These are phyloP conservation scores for Sipha flava DNA, from an alignment of 1,140 invertebrate genomes.

Conservation along the genomic window DNA sequence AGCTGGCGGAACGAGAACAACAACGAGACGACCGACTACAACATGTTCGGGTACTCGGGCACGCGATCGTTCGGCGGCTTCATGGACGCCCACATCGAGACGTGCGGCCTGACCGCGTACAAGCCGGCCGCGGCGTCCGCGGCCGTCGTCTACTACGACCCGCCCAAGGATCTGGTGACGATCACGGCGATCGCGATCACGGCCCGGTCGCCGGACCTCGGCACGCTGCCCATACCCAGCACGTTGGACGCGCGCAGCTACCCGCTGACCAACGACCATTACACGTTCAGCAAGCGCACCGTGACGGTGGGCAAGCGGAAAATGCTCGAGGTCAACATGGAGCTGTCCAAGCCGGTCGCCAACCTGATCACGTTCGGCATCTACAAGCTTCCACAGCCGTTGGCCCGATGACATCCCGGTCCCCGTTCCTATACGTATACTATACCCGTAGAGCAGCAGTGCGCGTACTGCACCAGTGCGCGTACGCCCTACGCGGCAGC, in stretches of 20 bases:
- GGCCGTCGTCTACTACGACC: constrained; percentile 2
- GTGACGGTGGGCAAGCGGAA: background rate
- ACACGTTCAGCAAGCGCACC: constrained; percentile 26
- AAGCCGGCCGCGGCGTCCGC: background rate
- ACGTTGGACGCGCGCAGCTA: constrained; percentile 12
- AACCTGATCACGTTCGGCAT: constrained; percentile 25
- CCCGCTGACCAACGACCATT: constrained; percentile 11
- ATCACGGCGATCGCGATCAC: constrained; percentile 24
- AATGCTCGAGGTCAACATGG: constrained; percentile 1
- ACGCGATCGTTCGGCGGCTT: constrained; percentile 6
- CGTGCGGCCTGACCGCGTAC: constrained; percentile 24
- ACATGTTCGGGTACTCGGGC: constrained; percentile 32
- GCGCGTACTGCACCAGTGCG: too few relatives aligned
- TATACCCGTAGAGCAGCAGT: too few relatives aligned
- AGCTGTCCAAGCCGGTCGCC: background rate
- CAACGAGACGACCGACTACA: constrained; percentile 25
- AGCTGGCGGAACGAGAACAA: constrained; percentile 28
- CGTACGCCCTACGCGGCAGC: too few relatives aligned
- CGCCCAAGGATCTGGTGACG: background rate
- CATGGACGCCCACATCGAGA: constrained; percentile 22
- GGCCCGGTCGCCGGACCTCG: background rate
- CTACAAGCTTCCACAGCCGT: background rate
- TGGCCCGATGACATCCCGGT: too few relatives aligned
- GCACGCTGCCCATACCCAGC: constrained; percentile 18
- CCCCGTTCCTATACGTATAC: too few relatives aligned